A percentile compares a stretch with the other conserved stretches of the same genome.
Evolutionary conservation across 37 sponge, comb jelly and placozoan genomes (phyloP).

Genomic region (Cladorhizidae sp.): DNA sequence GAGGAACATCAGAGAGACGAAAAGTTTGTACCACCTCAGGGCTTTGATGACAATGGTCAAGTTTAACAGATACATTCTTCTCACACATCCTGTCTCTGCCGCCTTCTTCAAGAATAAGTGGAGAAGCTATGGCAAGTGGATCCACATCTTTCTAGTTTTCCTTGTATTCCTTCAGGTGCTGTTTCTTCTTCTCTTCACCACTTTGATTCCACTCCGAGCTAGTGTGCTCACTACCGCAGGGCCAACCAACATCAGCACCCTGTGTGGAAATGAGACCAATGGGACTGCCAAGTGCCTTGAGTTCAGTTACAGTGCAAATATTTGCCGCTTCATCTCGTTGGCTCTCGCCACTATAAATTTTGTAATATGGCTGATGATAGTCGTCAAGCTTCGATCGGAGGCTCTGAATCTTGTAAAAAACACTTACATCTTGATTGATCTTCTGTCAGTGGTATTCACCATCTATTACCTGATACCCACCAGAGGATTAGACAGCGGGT

Average conservation of each 20-base stretch:
- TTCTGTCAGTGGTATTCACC: conserved; percentile 40
- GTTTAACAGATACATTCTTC: conserved; percentile 50
- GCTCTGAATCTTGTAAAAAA: conserved; percentile 37
- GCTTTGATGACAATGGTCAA: conserved; percentile 58
- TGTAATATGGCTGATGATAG: conserved; percentile 29
- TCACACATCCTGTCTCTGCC: conserved; percentile 69
- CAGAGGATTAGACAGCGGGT: conserved; percentile 1
- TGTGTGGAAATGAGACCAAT: background rate
- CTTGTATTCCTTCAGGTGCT: conserved; percentile 49
- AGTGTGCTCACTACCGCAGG: background rate
- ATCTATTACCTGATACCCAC: conserved; percentile 47
- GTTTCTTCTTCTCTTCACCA: conserved; percentile 54
- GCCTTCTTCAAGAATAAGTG: conserved; percentile 73
- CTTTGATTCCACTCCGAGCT: conserved; percentile 12
- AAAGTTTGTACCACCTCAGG: conserved; percentile 13
- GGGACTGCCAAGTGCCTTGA: background rate
- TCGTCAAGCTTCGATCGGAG: background rate
- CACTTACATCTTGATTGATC: conserved; percentile 33
- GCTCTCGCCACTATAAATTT: conserved; percentile 1
- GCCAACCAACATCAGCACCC: background rate
- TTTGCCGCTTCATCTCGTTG: conserved; percentile 41
- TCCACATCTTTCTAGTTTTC: conserved; percentile 3
- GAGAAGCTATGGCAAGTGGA: conserved; percentile 66
- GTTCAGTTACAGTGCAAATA: conserved; percentile 12
- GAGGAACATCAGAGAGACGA: background rate